Conservation (phyloP, 2,113 vertebrate genomes). For the Cyanocitta stelleri region DNA sequence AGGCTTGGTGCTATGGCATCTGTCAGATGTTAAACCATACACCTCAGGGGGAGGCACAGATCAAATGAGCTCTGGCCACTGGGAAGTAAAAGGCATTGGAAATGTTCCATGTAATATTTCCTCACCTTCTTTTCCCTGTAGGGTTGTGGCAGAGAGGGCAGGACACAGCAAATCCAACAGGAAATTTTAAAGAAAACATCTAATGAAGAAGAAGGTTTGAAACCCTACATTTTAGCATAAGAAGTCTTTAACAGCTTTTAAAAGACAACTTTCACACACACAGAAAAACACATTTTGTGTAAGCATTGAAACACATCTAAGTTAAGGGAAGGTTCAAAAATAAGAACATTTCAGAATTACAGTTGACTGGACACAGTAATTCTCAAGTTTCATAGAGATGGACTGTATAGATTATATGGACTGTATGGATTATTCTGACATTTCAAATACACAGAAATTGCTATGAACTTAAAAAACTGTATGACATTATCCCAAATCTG, state of each 20-base stretch:
- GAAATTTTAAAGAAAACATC: background rate
- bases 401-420: background rate
- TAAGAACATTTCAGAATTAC: background rate
- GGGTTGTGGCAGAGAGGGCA: background rate
- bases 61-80: too few relatives aligned
- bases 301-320: background rate
- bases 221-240: background rate
- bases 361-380: background rate
- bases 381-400: background rate
- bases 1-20: background rate
- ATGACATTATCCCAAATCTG: accelerated
- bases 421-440: background rate
- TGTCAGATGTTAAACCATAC: background rate
- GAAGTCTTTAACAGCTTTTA: background rate
- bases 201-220: background rate
- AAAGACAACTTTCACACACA: background rate
- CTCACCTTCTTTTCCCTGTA: background rate
- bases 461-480: too few relatives aligned
- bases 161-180: background rate
- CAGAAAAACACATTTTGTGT: background rate
- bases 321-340: background rate
- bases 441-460: accelerated
- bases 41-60: background rate
- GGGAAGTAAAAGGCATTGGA: background rate
- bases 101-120: background rate